A percentile compares a stretch with the other conserved stretches of the same genome.
phyloP scores from a whole-genome alignment of 2,113 vertebrate species.

The Casuarius casuarius region DNA sequence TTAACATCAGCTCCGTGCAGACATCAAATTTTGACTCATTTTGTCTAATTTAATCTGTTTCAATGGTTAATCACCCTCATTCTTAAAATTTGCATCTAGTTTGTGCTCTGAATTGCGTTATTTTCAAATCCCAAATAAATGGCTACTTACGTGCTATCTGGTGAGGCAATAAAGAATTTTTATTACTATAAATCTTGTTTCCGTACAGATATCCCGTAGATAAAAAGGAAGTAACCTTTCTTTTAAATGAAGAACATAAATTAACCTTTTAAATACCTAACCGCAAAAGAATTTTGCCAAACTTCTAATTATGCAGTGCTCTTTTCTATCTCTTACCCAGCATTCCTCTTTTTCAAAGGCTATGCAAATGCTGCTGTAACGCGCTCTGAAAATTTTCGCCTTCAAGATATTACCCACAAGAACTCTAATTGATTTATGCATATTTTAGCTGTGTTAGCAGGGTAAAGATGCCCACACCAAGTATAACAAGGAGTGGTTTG shows the following conservation, averaged over 20 bases:
- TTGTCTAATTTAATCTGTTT: not conserved
- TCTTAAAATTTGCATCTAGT: not conserved
- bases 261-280: not conserved
- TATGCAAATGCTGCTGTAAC: not conserved
- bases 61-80: not conserved
- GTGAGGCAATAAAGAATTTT: too few species aligned
- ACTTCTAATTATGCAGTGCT: not conserved
- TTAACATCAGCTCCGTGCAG: not conserved
- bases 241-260: not conserved
- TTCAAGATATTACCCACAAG: not conserved
- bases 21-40: not conserved
- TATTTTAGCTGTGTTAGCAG: not conserved
- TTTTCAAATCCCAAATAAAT: not conserved
- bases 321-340: not conserved
- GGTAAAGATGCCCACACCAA: not conserved
- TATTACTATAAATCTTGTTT: not conserved
- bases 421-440: not conserved
- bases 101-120: not conserved
- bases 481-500: fast-evolving
- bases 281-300: not conserved
- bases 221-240: not conserved
- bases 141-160: not conserved
- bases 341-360: not conserved
- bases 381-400: not conserved
- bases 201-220: not conserved